Evolutionary conservation across 2,888 invertebrate species (phyloP).

Genomic region (Toxonevra muliebris): DNA sequence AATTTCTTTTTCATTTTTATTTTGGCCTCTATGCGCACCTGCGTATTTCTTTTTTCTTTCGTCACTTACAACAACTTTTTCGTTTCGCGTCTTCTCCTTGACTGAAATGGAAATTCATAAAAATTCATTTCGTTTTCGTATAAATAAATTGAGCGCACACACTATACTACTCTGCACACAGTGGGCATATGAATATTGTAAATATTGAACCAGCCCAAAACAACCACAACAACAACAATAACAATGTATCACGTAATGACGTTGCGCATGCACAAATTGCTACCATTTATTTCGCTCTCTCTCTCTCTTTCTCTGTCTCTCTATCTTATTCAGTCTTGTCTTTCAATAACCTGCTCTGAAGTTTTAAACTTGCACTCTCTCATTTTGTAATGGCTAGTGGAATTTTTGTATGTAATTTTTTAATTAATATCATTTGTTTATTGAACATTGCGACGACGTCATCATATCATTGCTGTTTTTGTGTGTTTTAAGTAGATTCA

Average conservation of each 20-base stretch:
- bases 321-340: not conserved
- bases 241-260: slow-evolving; percentile 41
- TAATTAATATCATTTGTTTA: no score
- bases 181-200: slow-evolving; percentile 2
- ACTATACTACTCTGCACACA: not conserved
- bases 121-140: not conserved
- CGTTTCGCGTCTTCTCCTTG: slow-evolving; percentile 24
- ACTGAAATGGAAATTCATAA: slow-evolving; percentile 32
- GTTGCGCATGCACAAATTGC: slow-evolving; percentile 38
- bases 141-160: no score
- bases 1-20: no score
- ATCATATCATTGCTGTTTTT: no score
- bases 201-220: slow-evolving; percentile 15
- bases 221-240: slow-evolving; percentile 23
- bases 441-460: no score
- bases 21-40: no score
- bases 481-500: no score
- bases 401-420: no score
- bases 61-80: slow-evolving; percentile 19
- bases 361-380: slow-evolving; percentile 1
- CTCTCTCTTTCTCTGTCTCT: not conserved
- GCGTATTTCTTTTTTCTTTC: no score
- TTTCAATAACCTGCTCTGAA: not conserved
- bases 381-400: not conserved
- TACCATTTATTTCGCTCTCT: not conserved